Evolutionary conservation across 1,140 invertebrate species (phyloP).

Genomic region (Pogonomyrmex barbatus): DNA sequence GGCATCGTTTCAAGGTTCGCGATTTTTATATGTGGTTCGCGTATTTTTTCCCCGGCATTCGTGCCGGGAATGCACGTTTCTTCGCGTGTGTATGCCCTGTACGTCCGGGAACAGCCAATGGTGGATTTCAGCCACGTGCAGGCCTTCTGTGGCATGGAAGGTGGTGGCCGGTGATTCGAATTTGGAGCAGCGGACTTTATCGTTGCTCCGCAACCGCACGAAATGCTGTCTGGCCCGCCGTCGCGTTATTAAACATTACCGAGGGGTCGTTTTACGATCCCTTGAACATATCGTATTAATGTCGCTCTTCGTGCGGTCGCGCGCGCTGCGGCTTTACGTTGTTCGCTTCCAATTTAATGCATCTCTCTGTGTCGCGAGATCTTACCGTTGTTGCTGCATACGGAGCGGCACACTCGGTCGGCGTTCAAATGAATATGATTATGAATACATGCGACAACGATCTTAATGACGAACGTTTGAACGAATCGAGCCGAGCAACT

Average conservation of each 20-base stretch:
- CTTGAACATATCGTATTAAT: slow-evolving; percentile 72
- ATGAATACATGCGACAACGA: slow-evolving; percentile 24
- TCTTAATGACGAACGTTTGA: slow-evolving; percentile 49
- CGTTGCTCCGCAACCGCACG: slow-evolving; percentile 25
- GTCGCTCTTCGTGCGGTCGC: slow-evolving; percentile 52
- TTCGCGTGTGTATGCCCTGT: slow-evolving; percentile 22
- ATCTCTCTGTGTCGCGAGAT: slow-evolving; percentile 21
- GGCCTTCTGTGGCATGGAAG: slow-evolving; percentile 3
- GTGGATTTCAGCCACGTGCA: slow-evolving; percentile 15
- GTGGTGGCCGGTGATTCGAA: slow-evolving; percentile 50
- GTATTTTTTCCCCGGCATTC: slow-evolving; percentile 20
- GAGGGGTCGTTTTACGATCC: slow-evolving; percentile 62
- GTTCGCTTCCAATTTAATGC: slow-evolving; percentile 59
- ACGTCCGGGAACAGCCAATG: background rate
- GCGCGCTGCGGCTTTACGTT: slow-evolving; percentile 63
- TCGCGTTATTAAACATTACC: slow-evolving; percentile 66
- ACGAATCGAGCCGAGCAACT: background rate
- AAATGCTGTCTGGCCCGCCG: slow-evolving; percentile 18
- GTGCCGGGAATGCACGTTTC: slow-evolving; percentile 1
- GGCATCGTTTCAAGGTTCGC: background rate
- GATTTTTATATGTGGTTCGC: slow-evolving; percentile 19
- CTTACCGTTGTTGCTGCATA: slow-evolving; percentile 43
- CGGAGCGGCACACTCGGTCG: background rate
- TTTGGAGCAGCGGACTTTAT: slow-evolving; percentile 58
- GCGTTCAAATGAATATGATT: slow-evolving; percentile 51